Percentiles rank a stretch among this genome's conserved stretches.
Evolutionary conservation across 2,797 vertebrate species (phyloP).

Genomic region (Coranthus polyacanthus): DNA sequence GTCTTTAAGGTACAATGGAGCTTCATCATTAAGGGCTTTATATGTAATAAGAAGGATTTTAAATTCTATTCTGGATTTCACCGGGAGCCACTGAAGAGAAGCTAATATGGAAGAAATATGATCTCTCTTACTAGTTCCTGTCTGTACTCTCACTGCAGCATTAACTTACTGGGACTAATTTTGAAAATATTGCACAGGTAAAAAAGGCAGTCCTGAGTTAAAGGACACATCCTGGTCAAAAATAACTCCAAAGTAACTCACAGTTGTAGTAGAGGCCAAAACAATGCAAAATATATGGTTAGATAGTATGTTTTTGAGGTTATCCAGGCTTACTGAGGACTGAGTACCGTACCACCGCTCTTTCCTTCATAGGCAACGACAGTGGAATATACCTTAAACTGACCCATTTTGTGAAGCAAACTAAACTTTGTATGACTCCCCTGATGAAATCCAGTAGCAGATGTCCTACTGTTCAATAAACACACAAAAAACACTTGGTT

Average conservation of each 20-base stretch:
- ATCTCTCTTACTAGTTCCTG: conserved; percentile 6
- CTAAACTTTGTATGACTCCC: conserved; percentile 9
- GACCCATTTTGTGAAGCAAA: neutral
- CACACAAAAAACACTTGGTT: conserved; percentile 21
- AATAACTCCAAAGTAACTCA: too few species aligned
- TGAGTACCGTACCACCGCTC: too few species aligned
- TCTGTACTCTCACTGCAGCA: conserved; percentile 2
- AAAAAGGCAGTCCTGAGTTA: too few species aligned
- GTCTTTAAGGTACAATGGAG: neutral
- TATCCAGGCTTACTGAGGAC: too few species aligned
- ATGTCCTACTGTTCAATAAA: conserved; percentile 20
- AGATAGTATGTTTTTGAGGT: too few species aligned
- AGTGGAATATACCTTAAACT: neutral
- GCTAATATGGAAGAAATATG: conserved; percentile 4
- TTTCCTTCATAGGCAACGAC: too few species aligned
- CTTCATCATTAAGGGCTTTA: neutral
- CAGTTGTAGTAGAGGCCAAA: too few species aligned
- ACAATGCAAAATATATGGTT: too few species aligned
- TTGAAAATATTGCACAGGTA: too few species aligned
- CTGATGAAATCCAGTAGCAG: conserved; percentile 19
- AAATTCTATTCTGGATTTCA: neutral
- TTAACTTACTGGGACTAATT: neutral
- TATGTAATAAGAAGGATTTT: conserved; percentile 1
- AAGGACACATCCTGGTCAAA: too few species aligned
- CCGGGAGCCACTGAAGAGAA: conserved; percentile 3